Base-by-base conservation (phyloP, 2,888 invertebrate genomes). In the Taphrorychus bicolor region DNA sequence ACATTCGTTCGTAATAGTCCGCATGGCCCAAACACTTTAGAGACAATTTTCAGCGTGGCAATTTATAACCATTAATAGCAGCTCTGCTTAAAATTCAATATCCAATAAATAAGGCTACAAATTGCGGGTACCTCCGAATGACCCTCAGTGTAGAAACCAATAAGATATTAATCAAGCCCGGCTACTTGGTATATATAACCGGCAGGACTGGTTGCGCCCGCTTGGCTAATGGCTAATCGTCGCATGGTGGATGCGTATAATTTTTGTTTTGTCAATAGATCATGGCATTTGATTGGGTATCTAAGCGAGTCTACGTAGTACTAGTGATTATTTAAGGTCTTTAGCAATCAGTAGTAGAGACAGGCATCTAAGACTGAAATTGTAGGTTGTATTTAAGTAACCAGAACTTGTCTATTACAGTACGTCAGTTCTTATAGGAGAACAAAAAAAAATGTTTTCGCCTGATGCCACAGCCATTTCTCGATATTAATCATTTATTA, bases 1-100 rank as follows among this genome's bases (percentile, higher is more conserved):
- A 32, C 32, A 32, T 32, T 32, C 32, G 32, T 9, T 32, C 11
- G 11, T 32, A 32, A 32, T 32, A 32, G 32, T 32, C 32, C n/a
- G n/a, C n/a, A n/a, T n/a, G n/a, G n/a, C n/a, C 32, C 32, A 32
- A 62, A 62, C 62, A 62, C 62, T 62, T 62, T 62, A 63, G 48
- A 23, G 40, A 17, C 64, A 64, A 64, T 64, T 58, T 64, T 40
- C 64, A 58, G 42, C 45, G 53, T 32, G 18, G 62, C 57, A 67
- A 67, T 67, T 62, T 67, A 62, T 67, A 62, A 52, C 59, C 67
- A 58, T 62, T 63, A 63, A 63, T 58, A 48, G 51, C 54, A 22
- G 53, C 40, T 51, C 62, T 62, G 67, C 59, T 67, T 67, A 63
- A 67, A 67, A 67, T 67, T 67, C 67, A 67, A 57, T 66, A 64